Conservation (phyloP, 2,797 vertebrate species). For the Ambastaia sidthimunki region DNA sequence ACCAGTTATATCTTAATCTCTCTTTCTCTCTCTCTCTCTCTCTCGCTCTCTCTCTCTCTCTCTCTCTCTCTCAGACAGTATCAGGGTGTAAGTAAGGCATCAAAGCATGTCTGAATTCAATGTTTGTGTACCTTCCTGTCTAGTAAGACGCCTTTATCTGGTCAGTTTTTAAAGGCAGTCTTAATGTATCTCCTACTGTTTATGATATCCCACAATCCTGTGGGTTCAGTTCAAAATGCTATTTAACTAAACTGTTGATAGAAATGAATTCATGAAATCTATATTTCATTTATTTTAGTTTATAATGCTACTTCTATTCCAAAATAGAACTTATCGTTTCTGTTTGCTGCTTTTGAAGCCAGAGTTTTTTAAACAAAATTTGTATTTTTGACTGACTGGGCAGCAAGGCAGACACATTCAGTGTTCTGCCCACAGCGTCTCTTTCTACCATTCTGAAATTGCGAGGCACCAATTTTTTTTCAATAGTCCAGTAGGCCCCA, state of each 20-base stretch:
- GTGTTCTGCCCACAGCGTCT: neutral
- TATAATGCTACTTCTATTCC: neutral
- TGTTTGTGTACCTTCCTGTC: neutral
- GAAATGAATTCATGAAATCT: no score
- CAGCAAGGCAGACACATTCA: neutral
- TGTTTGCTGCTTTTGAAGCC: neutral
- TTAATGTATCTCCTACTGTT: neutral
- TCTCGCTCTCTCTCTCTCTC: neutral
- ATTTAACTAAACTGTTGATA: neutral
- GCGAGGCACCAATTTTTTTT: neutral
- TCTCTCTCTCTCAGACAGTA: constrained; percentile 6
- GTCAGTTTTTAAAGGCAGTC: neutral
- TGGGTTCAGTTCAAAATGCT: neutral
- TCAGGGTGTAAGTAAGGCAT: neutral
- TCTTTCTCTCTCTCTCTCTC: no score
- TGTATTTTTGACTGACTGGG: neutral
- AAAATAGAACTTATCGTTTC: neutral
- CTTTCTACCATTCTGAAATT: neutral
- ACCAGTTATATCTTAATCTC: no score
- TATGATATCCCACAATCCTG: neutral
- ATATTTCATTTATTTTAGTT: neutral
- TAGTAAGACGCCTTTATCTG: neutral
- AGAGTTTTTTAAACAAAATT: neutral
- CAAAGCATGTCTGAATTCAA: no score
- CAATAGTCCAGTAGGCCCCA: neutral